Percentiles rank a stretch among this genome's conserved stretches.
phyloP scores from a whole-genome alignment of 2,888 invertebrate species.

The Drosophila paranaensis region DNA sequence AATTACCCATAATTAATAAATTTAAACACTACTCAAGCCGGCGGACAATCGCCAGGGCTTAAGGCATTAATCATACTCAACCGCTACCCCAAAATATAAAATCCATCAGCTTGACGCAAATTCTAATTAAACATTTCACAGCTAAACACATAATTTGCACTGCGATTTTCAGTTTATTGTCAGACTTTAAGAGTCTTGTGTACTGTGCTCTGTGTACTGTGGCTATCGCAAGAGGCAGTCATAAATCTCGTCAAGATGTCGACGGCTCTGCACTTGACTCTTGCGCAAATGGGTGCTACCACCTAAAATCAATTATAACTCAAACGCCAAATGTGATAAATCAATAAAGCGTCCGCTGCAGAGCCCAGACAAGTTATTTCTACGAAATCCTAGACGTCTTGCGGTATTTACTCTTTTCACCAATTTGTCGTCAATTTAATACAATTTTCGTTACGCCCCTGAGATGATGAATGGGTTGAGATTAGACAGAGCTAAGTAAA shows the following conservation, averaged over 20 bases:
- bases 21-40: constrained; percentile 51
- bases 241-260: constrained; percentile 61
- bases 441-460: background rate
- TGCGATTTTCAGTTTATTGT: constrained; percentile 25
- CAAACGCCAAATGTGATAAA: constrained; percentile 69
- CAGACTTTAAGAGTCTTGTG: constrained; percentile 1
- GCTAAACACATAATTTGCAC: constrained; percentile 66
- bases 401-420: constrained; percentile 16
- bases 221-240: constrained; percentile 20
- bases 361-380: constrained; percentile 13
- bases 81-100: constrained; percentile 4
- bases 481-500: background rate
- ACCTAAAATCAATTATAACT: constrained; percentile 64
- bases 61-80: constrained; percentile 58
- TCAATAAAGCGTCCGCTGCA: constrained; percentile 66
- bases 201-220: background rate
- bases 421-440: constrained; percentile 7
- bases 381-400: background rate
- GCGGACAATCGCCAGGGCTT: constrained; percentile 37
- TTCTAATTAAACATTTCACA: constrained; percentile 59
- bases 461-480: background rate
- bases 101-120: constrained; percentile 34
- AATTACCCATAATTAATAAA: constrained; percentile 70
- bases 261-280: constrained; percentile 53
- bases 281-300: constrained; percentile 23